These are phyloP conservation scores for Ageneiosus marmoratus DNA, from an alignment of 2,113 vertebrate species.

Conservation along the genomic window DNA sequence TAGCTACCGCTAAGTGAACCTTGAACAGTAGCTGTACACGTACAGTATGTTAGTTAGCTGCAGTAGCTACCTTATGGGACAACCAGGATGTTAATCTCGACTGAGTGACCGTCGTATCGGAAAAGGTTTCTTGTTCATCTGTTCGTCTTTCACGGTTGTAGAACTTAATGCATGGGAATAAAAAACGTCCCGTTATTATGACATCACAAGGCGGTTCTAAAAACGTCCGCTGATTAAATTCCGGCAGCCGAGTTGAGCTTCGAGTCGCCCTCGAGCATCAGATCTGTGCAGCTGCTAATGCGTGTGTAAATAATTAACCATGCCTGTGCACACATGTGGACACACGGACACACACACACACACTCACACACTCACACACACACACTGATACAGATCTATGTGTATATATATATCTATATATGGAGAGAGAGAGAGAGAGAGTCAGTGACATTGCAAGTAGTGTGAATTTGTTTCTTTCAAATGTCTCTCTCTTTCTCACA, in stretches of 20 bases:
- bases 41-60: not conserved
- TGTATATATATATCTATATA: too few species aligned
- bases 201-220: not conserved
- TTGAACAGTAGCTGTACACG: not conserved
- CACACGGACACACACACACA: too few species aligned
- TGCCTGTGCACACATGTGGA: not conserved
- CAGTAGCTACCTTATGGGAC: not conserved
- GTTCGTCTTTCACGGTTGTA: not conserved
- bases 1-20: too few species aligned
- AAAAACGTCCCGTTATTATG: not conserved
- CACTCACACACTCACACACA: not conserved
- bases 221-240: not conserved
- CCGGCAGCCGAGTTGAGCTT: not conserved
- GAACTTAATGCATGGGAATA: too few species aligned
- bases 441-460: not conserved
- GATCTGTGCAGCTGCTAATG: slow-evolving; percentile 14
- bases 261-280: not conserved
- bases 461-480: not conserved
- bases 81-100: not conserved
- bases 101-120: too few species aligned
- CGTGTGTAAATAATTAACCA: slow-evolving; percentile 41
- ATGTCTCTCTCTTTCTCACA: not conserved
- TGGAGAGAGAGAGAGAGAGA: too few species aligned
- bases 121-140: too few species aligned
- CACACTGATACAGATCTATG: too few species aligned